Conservation (phyloP, 2,888 invertebrate genomes). For the Cosmorhoe ocellata region DNA sequence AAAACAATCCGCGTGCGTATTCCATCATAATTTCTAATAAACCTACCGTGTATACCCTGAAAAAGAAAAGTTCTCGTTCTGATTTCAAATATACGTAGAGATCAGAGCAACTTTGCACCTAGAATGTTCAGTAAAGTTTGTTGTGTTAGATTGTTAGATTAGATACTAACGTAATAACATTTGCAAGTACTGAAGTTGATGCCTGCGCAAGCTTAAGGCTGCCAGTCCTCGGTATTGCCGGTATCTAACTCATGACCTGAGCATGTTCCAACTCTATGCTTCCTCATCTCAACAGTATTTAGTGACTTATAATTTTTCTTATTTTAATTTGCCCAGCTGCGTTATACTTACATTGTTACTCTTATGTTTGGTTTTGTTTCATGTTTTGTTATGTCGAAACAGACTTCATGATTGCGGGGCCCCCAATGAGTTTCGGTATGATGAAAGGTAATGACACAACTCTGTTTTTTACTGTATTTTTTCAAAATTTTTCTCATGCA, state of each 20-base stretch:
- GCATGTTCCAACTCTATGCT: conserved; percentile 76
- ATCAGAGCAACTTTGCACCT: conserved; percentile 39
- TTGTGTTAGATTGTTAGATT: conserved; percentile 61
- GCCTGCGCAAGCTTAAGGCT: conserved; percentile 68
- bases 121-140: conserved; percentile 41
- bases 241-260: conserved; percentile 45
- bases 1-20: conserved; percentile 88
- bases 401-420: conserved; percentile 89
- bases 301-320: conserved; percentile 47
- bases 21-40: conserved; percentile 33
- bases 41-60: conserved; percentile 9
- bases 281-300: conserved; percentile 51
- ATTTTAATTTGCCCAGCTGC: conserved; percentile 56
- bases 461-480: conserved; percentile 58
- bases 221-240: conserved; percentile 64
- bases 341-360: conserved; percentile 85
- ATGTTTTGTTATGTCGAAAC: conserved; percentile 87
- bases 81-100: conserved; percentile 13
- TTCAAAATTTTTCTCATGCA: conserved; percentile 71
- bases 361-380: conserved; percentile 87
- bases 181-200: conserved; percentile 52
- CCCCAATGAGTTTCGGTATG: conserved; percentile 93
- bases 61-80: conserved; percentile 9
- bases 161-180: conserved; percentile 72
- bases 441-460: conserved; percentile 89